Evolutionary conservation across 1,140 invertebrate species (phyloP), one percentile per base, ranked within the genome.

Genomic region (Lasaia peninsularis): DNA sequence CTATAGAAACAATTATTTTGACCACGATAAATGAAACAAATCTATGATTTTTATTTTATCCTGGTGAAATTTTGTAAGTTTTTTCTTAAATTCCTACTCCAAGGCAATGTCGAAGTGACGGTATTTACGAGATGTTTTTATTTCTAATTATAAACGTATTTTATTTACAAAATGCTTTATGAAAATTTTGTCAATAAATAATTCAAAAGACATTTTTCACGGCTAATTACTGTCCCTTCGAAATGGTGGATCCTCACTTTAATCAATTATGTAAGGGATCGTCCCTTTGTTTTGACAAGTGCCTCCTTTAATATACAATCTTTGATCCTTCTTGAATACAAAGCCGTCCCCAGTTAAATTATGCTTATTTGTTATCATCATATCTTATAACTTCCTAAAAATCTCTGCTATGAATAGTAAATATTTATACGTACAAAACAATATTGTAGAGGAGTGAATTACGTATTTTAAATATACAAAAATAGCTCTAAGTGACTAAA

Each of bases 201-300:
- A 37, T 37, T 37, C 7, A 7, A 14, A 14, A 14, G 14, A 37
- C 8, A 37, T 35, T 16, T 37, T 37, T 14, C 34, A 16, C 5
- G 8, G 34, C 14, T 40, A 40, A 40, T 40, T 40, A 40, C 16
- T 18, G 16, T 40, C 14, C 37, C 12, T 40, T 2, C 14, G 37
- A 40, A 40, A 16, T 9, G 37, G 14, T 40, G 37, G 14, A 9
- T 9, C 35, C 14, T 16, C 16, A 16, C 14, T 18, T 40, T 40
- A 40, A 40, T 40, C 37, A 40, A 40, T 40, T 40, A 40, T 40
- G 37, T 40, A 40, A 40, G 37, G 9, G 37, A 40, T 40, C 16
- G 37, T 40, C 37, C 37, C 37, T 40, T 40, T 40, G 37, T 44
- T 44, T 44, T 44, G 40, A 44, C 9, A 44, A 44, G 18, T 44